Conservation (phyloP, 1,140 invertebrate species). For the Lordiphosa stackelbergi region DNA sequence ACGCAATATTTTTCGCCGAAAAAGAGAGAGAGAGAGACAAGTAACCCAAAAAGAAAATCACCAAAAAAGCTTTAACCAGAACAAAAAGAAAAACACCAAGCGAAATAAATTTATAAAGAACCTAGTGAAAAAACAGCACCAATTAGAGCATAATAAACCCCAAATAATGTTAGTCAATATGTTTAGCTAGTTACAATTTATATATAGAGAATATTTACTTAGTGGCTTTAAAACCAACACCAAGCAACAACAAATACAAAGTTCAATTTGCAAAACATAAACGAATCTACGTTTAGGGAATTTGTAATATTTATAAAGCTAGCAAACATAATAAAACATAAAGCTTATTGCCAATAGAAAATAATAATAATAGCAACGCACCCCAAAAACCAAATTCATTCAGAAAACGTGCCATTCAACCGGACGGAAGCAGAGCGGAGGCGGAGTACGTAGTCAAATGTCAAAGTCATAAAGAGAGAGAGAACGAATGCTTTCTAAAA, state of each 20-base stretch:
- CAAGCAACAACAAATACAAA: constrained; percentile 58
- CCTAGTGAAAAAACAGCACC: constrained; percentile 61
- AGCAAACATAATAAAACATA: constrained; percentile 32
- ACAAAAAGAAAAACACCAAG: constrained; percentile 53
- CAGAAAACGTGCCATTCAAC: constrained; percentile 68
- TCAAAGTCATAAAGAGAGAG: constrained; percentile 61
- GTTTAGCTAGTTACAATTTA: constrained; percentile 69
- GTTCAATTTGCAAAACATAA: constrained; percentile 44
- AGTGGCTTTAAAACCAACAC: constrained; percentile 70
- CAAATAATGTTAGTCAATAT: constrained; percentile 59
- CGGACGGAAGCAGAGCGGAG: constrained; percentile 35
- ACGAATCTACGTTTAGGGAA: constrained; percentile 70
- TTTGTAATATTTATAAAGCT: constrained; percentile 46
- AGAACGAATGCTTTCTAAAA: constrained; percentile 1
- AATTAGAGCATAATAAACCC: constrained; percentile 57
- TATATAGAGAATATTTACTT: constrained; percentile 46
- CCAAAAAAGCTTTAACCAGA: constrained; percentile 6
- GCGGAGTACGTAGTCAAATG: constrained; percentile 44
- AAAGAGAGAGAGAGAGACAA: constrained; percentile 25
- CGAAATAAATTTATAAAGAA: constrained; percentile 29
- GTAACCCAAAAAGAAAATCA: constrained; percentile 31
- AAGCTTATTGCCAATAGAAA: constrained; percentile 62
- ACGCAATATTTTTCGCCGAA: constrained; percentile 59
- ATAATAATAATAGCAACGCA: constrained; percentile 44
- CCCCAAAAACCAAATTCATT: constrained; percentile 58